Evolutionary conservation across 92 coral and sea anemone genomes (phyloP).

Genomic region (Epizoanthus stellaris): DNA sequence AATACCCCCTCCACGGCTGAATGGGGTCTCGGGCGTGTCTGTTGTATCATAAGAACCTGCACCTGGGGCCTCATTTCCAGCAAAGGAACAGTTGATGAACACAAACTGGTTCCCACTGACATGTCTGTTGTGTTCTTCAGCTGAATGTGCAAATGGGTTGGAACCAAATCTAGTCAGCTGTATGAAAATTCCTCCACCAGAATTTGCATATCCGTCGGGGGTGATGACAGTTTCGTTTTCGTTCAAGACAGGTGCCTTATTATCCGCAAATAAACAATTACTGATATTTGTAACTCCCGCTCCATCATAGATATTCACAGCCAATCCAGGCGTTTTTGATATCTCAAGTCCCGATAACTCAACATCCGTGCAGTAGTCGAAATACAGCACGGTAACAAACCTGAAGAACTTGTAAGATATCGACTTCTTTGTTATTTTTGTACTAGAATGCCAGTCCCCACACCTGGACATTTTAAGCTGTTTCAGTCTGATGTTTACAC

Average conservation of each 20-base stretch:
- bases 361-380: constrained; percentile 79
- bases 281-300: constrained; percentile 49
- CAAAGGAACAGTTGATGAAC: constrained; percentile 67
- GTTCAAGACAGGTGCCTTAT: constrained; percentile 40
- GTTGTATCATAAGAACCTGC: constrained; percentile 17
- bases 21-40: constrained; percentile 39
- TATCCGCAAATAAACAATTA: constrained; percentile 42
- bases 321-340: constrained; percentile 65
- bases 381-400: constrained; percentile 75
- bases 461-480: constrained; percentile 67
- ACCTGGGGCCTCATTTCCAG: constrained; percentile 66
- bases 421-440: constrained; percentile 25
- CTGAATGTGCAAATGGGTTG: constrained; percentile 56
- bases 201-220: constrained; percentile 28
- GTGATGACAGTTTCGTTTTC: constrained; percentile 40
- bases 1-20: constrained; percentile 65
- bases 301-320: constrained; percentile 50
- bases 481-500: constrained; percentile 64
- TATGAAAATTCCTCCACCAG: constrained; percentile 75
- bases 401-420: constrained; percentile 46
- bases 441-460: constrained; percentile 82
- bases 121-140: constrained; percentile 61
- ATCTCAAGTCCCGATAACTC: constrained; percentile 54
- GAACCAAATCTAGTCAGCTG: constrained; percentile 67
- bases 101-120: constrained; percentile 63